Percentiles rank a stretch among this genome's conserved stretches.
phyloP scores from a whole-genome alignment of 2,888 invertebrate species.

The Melanargia galathea region DNA sequence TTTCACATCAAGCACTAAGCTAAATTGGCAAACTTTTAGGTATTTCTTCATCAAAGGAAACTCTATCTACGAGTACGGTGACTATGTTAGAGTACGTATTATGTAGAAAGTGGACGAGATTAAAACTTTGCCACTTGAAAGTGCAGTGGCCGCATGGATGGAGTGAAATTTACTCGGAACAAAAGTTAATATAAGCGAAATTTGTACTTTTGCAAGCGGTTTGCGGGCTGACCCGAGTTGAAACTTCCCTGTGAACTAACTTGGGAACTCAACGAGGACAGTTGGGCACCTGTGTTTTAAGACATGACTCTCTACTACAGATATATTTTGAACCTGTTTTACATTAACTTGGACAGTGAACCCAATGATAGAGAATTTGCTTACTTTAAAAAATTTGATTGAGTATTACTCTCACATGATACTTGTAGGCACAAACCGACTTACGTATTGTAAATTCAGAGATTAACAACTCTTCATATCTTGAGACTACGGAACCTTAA shows the following conservation, averaged over 20 bases:
- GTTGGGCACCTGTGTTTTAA: constrained; percentile 53
- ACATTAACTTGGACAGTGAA: background rate
- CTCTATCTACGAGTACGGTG: constrained; percentile 40
- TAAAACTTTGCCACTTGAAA: constrained; percentile 77
- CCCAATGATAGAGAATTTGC: background rate
- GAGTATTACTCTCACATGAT: background rate
- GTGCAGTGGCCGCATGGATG: constrained; percentile 71
- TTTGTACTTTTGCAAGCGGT: constrained; percentile 72
- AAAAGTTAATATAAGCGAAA: constrained; percentile 80
- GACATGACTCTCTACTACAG: constrained; percentile 41
- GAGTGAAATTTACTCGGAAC: constrained; percentile 74
- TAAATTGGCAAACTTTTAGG: constrained; percentile 40
- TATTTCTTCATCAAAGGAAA: constrained; percentile 48
- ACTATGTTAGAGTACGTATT: constrained; percentile 40
- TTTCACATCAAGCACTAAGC: constrained; percentile 25
- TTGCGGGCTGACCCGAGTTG: constrained; percentile 59
- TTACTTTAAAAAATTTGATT: background rate
- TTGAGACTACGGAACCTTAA: background rate
- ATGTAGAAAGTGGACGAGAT: constrained; percentile 61
- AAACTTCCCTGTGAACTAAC: constrained; percentile 56
- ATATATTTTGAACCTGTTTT: background rate
- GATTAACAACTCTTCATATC: background rate
- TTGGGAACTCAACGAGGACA: constrained; percentile 47
- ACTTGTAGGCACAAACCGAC: background rate
- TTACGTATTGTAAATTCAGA: background rate